Evolutionary conservation across 2,888 invertebrate genomes (phyloP), one percentile per base, ranked within the genome.

Genomic region (Pyrrhopygopsis socrates): DNA sequence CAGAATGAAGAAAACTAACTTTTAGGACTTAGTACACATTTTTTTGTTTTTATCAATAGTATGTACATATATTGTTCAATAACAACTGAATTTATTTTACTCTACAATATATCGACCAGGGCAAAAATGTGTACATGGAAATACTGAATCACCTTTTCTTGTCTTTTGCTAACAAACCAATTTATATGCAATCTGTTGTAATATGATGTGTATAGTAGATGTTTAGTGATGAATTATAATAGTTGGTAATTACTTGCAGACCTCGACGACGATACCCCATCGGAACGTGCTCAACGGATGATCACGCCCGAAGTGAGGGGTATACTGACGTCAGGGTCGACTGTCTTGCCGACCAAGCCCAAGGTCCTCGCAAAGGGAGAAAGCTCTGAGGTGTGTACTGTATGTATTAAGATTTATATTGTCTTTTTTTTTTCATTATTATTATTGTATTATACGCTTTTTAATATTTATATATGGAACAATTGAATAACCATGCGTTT

Each of bases 261-360:
- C 93, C 95, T 97, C 79, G 97, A 97, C 76, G 98, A 97, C 67
- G 97, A 97, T 84, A 95, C 96, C 74, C 97, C 97, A 0, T 87
- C 98, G 74, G 98, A 98, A 89, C 98, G 98, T 91, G 98, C 98
- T 5, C 98, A 98, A 89, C 96, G 98, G 79, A 98, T 98, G 97
- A 97, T 98, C 81, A 98, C 98, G 15, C 98, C 97, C 0, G 98
- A 98, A 95, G 97, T 98, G n/a, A 95, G 98, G 73, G 98, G 98
- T 2, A 98, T 98, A 70, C 94, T 98, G 68, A 98, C 98, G 95
- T 97, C 98, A 0, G 98, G 98, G 2, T 96, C 97, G 9, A 98
- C 98, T 6, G 97, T 97, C 11, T 97, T 97, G 84, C 97, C 98
- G n/a, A 86, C 94, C 20, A 97, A 97, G 82, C 95, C 97, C 30